These are phyloP conservation scores for Podilymbus podiceps DNA, from an alignment of 2,113 vertebrate genomes.

Conservation along the genomic window DNA sequence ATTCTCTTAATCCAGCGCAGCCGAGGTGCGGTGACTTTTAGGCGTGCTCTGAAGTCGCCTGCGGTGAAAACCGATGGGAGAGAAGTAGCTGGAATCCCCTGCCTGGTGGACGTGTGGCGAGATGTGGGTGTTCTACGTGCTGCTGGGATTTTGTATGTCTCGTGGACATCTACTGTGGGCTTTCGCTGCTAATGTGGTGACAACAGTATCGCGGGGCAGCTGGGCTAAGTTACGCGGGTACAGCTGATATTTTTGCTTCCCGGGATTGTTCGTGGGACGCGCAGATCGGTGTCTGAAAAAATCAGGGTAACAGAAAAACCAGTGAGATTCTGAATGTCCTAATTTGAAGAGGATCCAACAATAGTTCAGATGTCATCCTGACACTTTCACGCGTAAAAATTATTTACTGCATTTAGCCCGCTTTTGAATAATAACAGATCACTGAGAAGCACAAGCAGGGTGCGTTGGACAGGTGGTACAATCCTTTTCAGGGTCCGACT, in stretches of 20 bases:
- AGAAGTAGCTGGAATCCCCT: not conserved
- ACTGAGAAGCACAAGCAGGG: not conserved
- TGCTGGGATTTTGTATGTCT: not conserved
- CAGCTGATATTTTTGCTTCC: not conserved
- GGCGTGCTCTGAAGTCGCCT: accelerated
- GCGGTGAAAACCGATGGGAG: not conserved
- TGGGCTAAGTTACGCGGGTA: too few relatives aligned
- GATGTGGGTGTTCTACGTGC: not conserved
- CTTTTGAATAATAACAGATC: not conserved
- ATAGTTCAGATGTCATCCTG: not conserved
- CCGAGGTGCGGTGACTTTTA: accelerated
- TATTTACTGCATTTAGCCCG: not conserved
- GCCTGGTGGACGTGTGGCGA: not conserved
- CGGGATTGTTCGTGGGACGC: not conserved
- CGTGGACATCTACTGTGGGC: not conserved
- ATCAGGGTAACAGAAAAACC: not conserved
- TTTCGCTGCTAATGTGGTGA: not conserved
- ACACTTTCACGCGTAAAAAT: not conserved
- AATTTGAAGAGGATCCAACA: not conserved
- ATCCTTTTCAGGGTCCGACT: not conserved
- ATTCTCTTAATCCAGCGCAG: not conserved
- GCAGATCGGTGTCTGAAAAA: not conserved
- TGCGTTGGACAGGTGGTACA: accelerated
- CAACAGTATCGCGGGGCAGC: not conserved
- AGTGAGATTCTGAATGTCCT: not conserved